These are phyloP conservation scores for Rhinella marina DNA, from an alignment of 2,797 vertebrate species.

Conservation along the genomic window DNA sequence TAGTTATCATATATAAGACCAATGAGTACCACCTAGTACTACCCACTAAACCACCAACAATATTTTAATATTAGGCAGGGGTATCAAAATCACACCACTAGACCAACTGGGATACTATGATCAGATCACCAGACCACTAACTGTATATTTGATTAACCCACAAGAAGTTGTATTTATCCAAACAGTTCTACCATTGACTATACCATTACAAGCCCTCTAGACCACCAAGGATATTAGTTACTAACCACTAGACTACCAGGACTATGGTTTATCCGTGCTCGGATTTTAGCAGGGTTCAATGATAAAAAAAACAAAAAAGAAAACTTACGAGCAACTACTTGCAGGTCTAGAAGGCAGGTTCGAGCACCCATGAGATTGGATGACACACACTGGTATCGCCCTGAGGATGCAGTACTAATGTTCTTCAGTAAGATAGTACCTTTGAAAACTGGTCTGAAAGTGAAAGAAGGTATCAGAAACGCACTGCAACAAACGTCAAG, in stretches of 20 bases:
- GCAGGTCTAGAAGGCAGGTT: constrained; percentile 92
- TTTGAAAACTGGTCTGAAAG: constrained; percentile 92
- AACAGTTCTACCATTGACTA: too few species aligned
- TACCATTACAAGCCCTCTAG: neutral
- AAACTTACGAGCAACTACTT: constrained; percentile 92
- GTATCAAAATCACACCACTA: too few species aligned
- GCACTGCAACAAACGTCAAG: neutral
- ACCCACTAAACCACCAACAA: too few species aligned
- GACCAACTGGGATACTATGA: neutral
- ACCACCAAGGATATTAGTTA: neutral
- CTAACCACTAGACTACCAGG: neutral
- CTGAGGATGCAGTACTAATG: constrained; percentile 91
- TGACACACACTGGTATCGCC: constrained; percentile 94
- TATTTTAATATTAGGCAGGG: too few species aligned
- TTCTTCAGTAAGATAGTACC: constrained; percentile 93
- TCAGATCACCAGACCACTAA: neutral
- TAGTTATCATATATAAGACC: too few species aligned
- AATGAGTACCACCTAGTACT: too few species aligned
- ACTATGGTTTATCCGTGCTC: too few species aligned
- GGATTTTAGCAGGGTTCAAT: too few species aligned
- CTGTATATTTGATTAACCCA: too few species aligned
- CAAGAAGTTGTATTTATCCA: neutral
- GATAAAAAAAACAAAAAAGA: neutral
- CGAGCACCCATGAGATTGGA: constrained; percentile 94
- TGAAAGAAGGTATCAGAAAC: constrained; percentile 2